phyloP scores from a whole-genome alignment of 1,140 invertebrate species.

The Stenopsyche tienmushanensis region DNA sequence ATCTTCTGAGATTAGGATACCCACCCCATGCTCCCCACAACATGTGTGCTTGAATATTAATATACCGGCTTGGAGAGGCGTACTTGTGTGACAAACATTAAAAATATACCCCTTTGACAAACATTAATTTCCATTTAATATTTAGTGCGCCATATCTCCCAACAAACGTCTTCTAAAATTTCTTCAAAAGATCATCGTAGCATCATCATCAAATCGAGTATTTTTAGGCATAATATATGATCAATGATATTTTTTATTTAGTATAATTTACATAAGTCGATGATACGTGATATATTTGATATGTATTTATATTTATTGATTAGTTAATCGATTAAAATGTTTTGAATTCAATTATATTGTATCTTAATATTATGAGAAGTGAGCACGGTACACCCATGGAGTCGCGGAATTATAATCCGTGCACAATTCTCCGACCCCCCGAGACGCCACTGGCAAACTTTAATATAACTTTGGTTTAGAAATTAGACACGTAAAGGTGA shows the following conservation, averaged over 20 bases:
- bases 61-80: conserved; percentile 13
- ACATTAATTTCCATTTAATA: no score
- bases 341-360: neutral
- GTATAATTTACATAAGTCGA: no score
- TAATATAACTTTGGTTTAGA: conserved; percentile 43
- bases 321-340: neutral
- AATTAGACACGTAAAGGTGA: conserved; percentile 43
- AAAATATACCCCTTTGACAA: no score
- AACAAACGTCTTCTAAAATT: no score
- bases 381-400: conserved; percentile 15
- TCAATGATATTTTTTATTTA: no score
- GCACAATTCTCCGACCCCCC: conserved; percentile 18
- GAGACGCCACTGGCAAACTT: conserved; percentile 42
- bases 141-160: no score
- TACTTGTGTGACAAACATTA: neutral
- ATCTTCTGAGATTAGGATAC: conserved; percentile 35
- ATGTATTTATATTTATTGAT: neutral
- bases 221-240: no score
- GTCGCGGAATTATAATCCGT: conserved; percentile 38
- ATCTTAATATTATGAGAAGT: neutral
- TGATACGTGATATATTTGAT: neutral
- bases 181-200: no score
- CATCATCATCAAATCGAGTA: no score
- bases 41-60: conserved; percentile 30
- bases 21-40: neutral